phyloP scores from a whole-genome alignment of 2,888 invertebrate genomes.

The Caenorhabditis sp. region DNA sequence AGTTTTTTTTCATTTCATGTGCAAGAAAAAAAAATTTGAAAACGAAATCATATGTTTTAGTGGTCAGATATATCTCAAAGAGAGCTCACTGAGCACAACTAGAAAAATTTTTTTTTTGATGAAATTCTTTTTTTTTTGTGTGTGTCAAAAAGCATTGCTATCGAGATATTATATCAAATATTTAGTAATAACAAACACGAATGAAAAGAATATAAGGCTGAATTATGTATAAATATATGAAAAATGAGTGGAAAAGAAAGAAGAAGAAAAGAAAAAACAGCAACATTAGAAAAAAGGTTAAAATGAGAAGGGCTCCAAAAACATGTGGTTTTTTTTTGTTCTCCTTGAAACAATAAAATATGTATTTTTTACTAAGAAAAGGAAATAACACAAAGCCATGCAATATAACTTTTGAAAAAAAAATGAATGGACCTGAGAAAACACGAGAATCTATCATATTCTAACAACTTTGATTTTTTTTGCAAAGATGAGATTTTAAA shows the following conservation, averaged over 20 bases:
- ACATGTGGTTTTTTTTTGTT: conserved; percentile 1
- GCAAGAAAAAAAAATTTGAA: background rate
- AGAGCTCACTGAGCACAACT: background rate
- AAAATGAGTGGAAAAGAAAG: background rate
- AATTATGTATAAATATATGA: background rate
- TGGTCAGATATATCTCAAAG: background rate
- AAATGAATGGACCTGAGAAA: background rate
- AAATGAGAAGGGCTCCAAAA: background rate
- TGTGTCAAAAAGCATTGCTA: background rate
- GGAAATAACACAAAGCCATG: background rate
- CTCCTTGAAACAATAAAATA: background rate
- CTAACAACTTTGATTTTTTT: too few relatives aligned
- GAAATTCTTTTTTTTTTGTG: background rate
- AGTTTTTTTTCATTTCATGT: background rate
- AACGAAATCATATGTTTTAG: background rate
- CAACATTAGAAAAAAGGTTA: background rate
- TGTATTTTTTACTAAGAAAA: background rate
- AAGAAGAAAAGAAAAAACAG: background rate
- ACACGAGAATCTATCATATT: too few relatives aligned
- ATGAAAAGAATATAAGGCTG: background rate
- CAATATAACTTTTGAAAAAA: background rate
- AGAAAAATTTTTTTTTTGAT: background rate
- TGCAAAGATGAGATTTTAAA: too few relatives aligned
- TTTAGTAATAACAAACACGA: background rate
- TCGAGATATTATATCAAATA: background rate